Evolutionary conservation across 2,888 invertebrate species (phyloP), one percentile per base, ranked within the genome.

Genomic region (Zhengitettix transpicula): DNA sequence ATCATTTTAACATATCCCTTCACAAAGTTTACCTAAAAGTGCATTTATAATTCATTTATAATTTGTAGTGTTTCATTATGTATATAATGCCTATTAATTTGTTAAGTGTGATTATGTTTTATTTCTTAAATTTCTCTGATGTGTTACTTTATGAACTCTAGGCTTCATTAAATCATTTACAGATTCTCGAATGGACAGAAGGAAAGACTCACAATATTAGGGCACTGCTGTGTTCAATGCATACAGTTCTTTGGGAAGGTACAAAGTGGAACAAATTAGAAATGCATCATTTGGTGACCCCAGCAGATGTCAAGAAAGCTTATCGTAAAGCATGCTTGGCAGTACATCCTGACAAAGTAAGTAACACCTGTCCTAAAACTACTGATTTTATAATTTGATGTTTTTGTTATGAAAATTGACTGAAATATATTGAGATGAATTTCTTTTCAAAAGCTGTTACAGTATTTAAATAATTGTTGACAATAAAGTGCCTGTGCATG

Each of bases 321-420:
- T 99, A 98, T 72, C 80, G 96, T 58, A 91, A 86, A 72, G 99
- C 99, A 10, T 97, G 98, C 66, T 80, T 99, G 52, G 92, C 94
- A 57, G 95, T 98, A 52, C 99, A 99, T 77, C 99, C 99, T 0
- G 99, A 99, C 73, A 99, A 99, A 84, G 96, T 96, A 74, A 68
- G 28, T 28, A 28, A 7, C 28, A 5, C 7, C 28, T 28, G 28
- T n/a, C n/a, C n/a, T n/a, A 28, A 28, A 28, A 28, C 2, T 28
- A 28, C 2, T 28, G 28, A 7, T 28, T 2, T 28, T 28, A 28
- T 28, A 28, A 28, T 28, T 28, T 5, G 2, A 28, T 28, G 7
- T 28, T 28, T n/a, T 28, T 28, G 28, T 28, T 28, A 28, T 28
- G 28, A 5, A 28, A 28, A 28, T 28, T 28, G 28, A 5, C 2